Percentiles rank a stretch among this genome's conserved stretches.
phyloP scores from a whole-genome alignment of 2,113 vertebrate genomes.

The Epinephelus moara region DNA sequence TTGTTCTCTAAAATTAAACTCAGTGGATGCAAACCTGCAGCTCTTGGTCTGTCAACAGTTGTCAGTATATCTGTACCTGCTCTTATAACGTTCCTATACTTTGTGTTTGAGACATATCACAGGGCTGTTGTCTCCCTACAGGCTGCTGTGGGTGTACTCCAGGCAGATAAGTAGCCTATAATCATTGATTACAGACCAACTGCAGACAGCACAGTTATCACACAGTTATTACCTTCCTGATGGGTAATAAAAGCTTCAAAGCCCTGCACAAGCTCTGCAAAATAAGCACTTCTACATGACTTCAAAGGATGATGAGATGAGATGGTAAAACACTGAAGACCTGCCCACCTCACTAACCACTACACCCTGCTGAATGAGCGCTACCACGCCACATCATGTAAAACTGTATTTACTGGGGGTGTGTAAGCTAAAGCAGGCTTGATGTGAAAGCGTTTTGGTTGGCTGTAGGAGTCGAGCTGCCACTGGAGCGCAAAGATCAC shows the following conservation, averaged over 20 bases:
- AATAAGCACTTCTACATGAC: neutral
- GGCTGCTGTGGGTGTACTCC: conserved; percentile 5
- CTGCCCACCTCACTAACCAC: conserved; percentile 33
- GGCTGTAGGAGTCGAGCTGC: conserved; percentile 31
- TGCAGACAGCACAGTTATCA: conserved; percentile 30
- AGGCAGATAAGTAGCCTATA: conserved; percentile 16
- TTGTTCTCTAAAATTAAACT: conserved; percentile 12
- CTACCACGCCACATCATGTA: neutral
- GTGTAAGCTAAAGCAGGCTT: neutral
- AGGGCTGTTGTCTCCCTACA: conserved; percentile 7
- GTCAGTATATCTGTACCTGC: neutral
- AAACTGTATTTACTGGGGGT: conserved; percentile 32
- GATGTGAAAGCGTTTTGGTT: neutral
- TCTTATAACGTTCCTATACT: neutral
- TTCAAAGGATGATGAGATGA: neutral
- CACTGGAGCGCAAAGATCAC: conserved; percentile 61
- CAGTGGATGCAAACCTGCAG: neutral
- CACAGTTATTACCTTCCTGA: conserved; percentile 13
- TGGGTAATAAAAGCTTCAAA: conserved; percentile 35
- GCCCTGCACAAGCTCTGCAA: conserved; percentile 1
- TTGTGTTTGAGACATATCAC: neutral
- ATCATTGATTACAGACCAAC: conserved; percentile 38
- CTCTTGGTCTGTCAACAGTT: neutral
- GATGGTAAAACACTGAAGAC: conserved; percentile 6
- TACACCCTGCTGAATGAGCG: neutral